These are phyloP conservation scores for Euwallacea fornicatus DNA, from an alignment of 1,140 invertebrate species.

Conservation along the genomic window DNA sequence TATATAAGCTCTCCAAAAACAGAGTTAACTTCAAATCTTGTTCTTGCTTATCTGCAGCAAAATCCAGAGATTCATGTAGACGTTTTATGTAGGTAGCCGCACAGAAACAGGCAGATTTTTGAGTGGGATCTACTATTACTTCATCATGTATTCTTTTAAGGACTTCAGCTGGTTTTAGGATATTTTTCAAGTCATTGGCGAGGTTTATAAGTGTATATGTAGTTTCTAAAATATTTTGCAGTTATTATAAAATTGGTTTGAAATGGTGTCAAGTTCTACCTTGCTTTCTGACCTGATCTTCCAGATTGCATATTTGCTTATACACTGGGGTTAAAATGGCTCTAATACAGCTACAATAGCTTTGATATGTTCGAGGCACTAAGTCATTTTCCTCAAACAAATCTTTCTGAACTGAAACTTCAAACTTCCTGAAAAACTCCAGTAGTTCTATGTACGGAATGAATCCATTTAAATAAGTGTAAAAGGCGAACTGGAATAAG, in stretches of 20 bases:
- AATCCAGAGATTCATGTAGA: conserved; percentile 55
- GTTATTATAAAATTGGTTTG: background rate
- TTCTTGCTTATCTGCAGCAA: conserved; percentile 52
- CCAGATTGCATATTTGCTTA: conserved; percentile 41
- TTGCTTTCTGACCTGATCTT: conserved; percentile 46
- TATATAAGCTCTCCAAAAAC: conserved; percentile 56
- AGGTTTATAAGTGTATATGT: conserved; percentile 55
- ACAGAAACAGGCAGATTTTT: conserved; percentile 50
- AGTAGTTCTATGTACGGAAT: conserved; percentile 46
- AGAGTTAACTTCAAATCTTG: conserved; percentile 57
- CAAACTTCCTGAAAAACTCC: conserved; percentile 45
- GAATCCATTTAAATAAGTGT: conserved; percentile 45
- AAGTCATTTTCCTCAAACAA: conserved; percentile 17
- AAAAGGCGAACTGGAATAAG: conserved; percentile 44
- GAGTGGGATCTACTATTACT: conserved; percentile 51
- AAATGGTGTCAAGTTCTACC: conserved; percentile 35
- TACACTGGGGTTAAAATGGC: conserved; percentile 44
- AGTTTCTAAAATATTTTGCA: conserved; percentile 41
- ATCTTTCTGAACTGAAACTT: conserved; percentile 27
- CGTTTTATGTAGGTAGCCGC: conserved; percentile 54
- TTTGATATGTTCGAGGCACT: conserved; percentile 34
- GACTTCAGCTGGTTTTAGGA: conserved; percentile 53
- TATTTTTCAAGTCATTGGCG: conserved; percentile 48
- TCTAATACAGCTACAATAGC: conserved; percentile 37
- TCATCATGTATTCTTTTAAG: conserved; percentile 55